Evolutionary conservation across 1,140 invertebrate species (phyloP).

Genomic region (Calephelis nemesis): DNA sequence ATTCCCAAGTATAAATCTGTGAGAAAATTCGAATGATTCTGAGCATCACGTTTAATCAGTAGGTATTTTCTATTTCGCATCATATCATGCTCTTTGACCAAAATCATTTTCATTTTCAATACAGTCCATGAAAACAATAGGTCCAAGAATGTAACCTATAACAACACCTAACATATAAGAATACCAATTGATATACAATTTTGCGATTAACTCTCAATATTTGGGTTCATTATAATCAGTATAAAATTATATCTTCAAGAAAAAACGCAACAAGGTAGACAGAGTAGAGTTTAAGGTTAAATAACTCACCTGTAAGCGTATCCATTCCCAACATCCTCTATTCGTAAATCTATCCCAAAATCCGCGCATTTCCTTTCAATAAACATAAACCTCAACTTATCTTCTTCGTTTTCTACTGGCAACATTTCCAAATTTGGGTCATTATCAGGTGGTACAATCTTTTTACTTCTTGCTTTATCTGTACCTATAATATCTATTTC

Average conservation of each 20-base stretch:
- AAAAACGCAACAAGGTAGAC: neutral
- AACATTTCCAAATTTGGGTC: conserved; percentile 42
- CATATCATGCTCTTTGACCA: too few relatives aligned
- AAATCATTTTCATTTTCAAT: too few relatives aligned
- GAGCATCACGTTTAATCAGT: too few relatives aligned
- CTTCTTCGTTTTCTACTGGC: conserved; percentile 56
- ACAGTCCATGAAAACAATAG: neutral
- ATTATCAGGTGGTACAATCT: conserved; percentile 30
- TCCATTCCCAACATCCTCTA: conserved; percentile 68
- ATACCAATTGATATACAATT: too few relatives aligned
- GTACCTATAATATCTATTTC: conserved; percentile 59
- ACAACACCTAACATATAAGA: neutral
- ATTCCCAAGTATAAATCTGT: too few relatives aligned
- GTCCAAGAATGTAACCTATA: neutral
- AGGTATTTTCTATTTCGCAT: too few relatives aligned
- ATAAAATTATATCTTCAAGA: too few relatives aligned
- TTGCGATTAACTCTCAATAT: too few relatives aligned
- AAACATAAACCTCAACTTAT: conserved; percentile 56
- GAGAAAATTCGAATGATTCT: too few relatives aligned
- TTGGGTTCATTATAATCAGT: neutral
- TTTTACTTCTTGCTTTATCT: conserved; percentile 28
- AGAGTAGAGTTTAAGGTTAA: neutral
- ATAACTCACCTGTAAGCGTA: conserved; percentile 60
- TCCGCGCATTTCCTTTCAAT: conserved; percentile 64
- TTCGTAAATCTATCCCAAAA: conserved; percentile 66